These are phyloP conservation scores for Tragelaphus eurycerus DNA, from an alignment of 2,797 vertebrate species.

Conservation along the genomic window DNA sequence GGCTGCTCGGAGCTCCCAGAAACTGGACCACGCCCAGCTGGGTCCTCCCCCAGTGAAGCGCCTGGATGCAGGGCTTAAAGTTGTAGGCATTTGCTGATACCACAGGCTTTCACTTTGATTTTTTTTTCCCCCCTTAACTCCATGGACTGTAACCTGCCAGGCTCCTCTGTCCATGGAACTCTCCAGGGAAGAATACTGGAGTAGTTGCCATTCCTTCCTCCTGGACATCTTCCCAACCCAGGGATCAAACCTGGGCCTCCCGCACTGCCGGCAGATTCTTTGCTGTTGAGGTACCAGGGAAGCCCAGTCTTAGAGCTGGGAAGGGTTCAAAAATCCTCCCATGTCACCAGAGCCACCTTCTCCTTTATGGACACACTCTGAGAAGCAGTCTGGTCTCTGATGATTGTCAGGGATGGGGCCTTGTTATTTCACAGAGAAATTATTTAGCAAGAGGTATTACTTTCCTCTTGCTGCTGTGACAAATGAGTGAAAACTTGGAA, in stretches of 20 bases:
- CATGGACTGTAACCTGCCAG: not conserved
- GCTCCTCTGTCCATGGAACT: not conserved
- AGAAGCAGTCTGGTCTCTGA: not conserved
- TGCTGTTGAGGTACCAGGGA: not conserved
- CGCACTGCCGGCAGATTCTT: not conserved
- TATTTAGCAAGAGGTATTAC: not conserved
- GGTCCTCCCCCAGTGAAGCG: accelerated
- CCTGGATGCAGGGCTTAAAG: not conserved
- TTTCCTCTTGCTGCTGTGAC: not conserved
- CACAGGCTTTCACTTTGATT: not conserved
- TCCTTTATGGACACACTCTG: not conserved
- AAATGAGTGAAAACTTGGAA: not conserved
- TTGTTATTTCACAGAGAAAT: not conserved
- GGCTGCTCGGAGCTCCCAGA: not conserved
- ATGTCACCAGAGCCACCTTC: accelerated
- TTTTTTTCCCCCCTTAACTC: not conserved
- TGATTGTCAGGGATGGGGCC: accelerated
- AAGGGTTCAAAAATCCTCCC: not conserved
- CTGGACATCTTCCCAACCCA: not conserved
- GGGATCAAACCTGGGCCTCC: not conserved
- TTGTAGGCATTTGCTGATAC: not conserved
- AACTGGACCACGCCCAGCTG: not conserved
- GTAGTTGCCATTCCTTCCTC: not conserved
- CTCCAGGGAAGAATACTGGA: not conserved
- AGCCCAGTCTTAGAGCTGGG: not conserved